Percentiles rank a stretch among this genome's conserved stretches.
These are phyloP conservation scores for Halcyon senegalensis DNA, from an alignment of 2,113 vertebrate genomes.

Conservation along the genomic window DNA sequence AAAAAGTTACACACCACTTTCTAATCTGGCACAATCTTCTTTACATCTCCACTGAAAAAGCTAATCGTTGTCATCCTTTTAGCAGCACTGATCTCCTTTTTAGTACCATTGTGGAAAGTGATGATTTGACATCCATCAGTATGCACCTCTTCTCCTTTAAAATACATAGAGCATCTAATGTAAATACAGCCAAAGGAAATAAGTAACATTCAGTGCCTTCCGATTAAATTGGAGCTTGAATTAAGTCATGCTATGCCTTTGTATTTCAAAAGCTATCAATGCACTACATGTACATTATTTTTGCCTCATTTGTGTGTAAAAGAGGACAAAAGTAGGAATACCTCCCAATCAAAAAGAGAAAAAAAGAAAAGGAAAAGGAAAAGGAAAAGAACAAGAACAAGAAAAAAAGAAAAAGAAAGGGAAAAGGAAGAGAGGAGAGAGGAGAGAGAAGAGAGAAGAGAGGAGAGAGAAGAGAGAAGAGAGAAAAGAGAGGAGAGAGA, in stretches of 20 bases:
- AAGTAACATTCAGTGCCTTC: not conserved
- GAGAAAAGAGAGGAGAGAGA: too few relatives aligned
- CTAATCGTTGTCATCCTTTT: conserved; percentile 43
- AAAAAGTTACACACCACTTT: conserved; percentile 60
- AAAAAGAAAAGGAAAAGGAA: not conserved
- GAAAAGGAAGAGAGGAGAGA: too few relatives aligned
- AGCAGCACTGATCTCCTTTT: conserved; percentile 72
- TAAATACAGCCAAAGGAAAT: not conserved
- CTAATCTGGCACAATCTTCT: conserved; percentile 71
- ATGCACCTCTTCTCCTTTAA: conserved; percentile 66
- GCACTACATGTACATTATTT: not conserved
- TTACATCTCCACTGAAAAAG: conserved; percentile 78
- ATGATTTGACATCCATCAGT: conserved; percentile 33
- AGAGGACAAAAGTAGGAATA: not conserved
- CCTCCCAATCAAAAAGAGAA: not conserved
- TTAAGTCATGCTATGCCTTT: not conserved
- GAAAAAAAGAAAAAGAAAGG: too few relatives aligned
- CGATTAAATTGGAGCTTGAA: not conserved
- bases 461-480: too few relatives aligned
- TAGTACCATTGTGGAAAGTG: conserved; percentile 57
- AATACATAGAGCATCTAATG: not conserved
- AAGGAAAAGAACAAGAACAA: too few relatives aligned
- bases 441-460: too few relatives aligned
- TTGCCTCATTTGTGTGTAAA: not conserved
- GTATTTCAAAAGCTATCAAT: not conserved